Evolutionary conservation across 2,888 invertebrate species (phyloP).

Genomic region (Melipona bicolor): DNA sequence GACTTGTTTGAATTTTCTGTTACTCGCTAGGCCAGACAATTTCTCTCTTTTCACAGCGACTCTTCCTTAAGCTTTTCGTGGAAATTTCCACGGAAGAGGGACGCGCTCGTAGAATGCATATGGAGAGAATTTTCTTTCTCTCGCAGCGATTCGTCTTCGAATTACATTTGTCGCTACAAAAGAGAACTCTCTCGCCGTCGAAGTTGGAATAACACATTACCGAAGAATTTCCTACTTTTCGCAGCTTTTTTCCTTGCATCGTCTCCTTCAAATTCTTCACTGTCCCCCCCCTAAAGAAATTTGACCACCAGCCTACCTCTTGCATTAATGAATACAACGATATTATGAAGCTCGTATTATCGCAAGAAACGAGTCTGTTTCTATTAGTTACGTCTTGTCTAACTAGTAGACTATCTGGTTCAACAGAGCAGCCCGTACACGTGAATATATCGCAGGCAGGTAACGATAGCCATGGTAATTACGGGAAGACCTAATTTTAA

Average conservation of each 20-base stretch:
- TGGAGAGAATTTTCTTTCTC: neutral
- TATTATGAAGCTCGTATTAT: conserved; percentile 19
- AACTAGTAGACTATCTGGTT: neutral
- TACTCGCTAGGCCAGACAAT: too few relatives aligned
- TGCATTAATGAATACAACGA: neutral
- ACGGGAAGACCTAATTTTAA: conserved; percentile 14
- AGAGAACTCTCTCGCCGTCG: too few relatives aligned
- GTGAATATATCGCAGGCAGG: conserved; percentile 1
- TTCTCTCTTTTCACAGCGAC: too few relatives aligned
- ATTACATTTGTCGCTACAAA: too few relatives aligned
- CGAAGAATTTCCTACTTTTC: too few relatives aligned
- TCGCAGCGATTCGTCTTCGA: neutral
- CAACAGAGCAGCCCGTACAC: conserved; percentile 1
- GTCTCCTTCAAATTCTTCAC: neutral
- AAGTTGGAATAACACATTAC: too few relatives aligned
- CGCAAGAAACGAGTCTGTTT: neutral
- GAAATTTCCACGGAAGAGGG: too few relatives aligned
- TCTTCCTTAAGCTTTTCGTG: too few relatives aligned
- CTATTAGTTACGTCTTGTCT: neutral
- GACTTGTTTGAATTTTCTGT: too few relatives aligned
- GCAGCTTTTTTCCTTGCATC: too few relatives aligned
- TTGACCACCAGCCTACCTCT: neutral
- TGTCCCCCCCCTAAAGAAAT: neutral
- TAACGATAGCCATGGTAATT: conserved; percentile 30
- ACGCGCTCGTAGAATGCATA: too few relatives aligned